These are phyloP conservation scores for Drosophila phalerata DNA, from an alignment of 2,888 invertebrate genomes.

Conservation along the genomic window DNA sequence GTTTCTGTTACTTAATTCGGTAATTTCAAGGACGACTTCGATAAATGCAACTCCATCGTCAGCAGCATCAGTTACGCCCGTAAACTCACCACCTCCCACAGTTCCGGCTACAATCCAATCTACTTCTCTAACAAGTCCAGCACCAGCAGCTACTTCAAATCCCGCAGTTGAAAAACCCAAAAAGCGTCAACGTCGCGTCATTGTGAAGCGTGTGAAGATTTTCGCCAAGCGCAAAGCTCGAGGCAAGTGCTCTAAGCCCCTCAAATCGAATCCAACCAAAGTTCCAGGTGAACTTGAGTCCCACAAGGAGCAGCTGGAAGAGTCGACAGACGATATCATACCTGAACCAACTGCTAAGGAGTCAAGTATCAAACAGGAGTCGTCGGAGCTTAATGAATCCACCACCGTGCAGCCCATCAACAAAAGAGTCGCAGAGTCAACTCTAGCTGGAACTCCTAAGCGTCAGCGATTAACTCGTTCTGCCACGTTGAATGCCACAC, in stretches of 20 bases:
- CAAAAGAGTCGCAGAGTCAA: background rate
- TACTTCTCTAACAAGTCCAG: background rate
- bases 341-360: background rate
- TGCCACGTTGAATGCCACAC: background rate
- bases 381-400: background rate
- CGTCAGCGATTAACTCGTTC: constrained; percentile 29
- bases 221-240: constrained; percentile 37
- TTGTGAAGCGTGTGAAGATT: constrained; percentile 39
- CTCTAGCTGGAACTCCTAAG: constrained; percentile 3
- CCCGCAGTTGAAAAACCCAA: background rate
- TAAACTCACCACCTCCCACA: constrained; percentile 26
- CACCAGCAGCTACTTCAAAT: background rate
- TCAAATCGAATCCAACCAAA: background rate
- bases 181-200: constrained; percentile 23
- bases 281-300: background rate
- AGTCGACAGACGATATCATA: background rate
- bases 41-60: constrained; percentile 6
- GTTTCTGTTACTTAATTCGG: constrained; percentile 79
- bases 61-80: constrained; percentile 27
- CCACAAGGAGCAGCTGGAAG: background rate
- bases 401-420: background rate
- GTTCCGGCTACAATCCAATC: background rate
- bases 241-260: background rate
- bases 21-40: constrained; percentile 41
- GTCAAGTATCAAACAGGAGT: constrained; percentile 34